Evolutionary conservation across 1,140 invertebrate genomes (phyloP).

Genomic region (Euglossa dilemma): DNA sequence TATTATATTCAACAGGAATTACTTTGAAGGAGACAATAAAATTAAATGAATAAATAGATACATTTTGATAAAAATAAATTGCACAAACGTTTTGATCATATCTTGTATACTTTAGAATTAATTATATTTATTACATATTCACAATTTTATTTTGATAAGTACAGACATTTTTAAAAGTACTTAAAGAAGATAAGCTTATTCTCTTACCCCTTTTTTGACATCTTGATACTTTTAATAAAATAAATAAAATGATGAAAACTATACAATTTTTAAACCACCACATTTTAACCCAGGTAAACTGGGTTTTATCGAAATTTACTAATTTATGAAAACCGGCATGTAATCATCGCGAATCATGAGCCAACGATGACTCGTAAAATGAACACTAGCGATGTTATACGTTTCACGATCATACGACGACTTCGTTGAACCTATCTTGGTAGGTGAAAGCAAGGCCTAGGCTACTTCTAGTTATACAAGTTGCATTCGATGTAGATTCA

Average conservation of each 20-base stretch:
- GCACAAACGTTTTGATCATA: no score
- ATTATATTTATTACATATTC: no score
- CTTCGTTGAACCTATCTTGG: constrained; percentile 37
- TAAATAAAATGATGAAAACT: constrained; percentile 16
- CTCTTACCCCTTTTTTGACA: constrained; percentile 47
- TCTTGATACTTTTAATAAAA: not conserved
- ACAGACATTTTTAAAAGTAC: not conserved
- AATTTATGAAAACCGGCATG: constrained; percentile 26
- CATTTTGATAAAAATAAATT: no score
- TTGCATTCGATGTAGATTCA: constrained; percentile 2
- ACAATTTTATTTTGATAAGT: not conserved
- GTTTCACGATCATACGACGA: constrained; percentile 37
- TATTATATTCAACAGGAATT: no score
- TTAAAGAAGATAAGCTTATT: not conserved
- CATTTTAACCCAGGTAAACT: constrained; percentile 60
- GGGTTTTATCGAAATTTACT: constrained; percentile 1
- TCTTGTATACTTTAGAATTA: not conserved
- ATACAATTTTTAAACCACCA: constrained; percentile 17
- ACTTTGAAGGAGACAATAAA: no score
- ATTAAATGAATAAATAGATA: no score
- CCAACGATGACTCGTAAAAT: constrained; percentile 40
- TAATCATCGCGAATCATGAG: constrained; percentile 39
- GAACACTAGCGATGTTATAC: constrained; percentile 36
- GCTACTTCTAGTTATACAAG: constrained; percentile 40
- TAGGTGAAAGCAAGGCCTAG: constrained; percentile 69